Percentiles rank a stretch among this genome's conserved stretches.
Evolutionary conservation across 2,888 invertebrate genomes (phyloP).

Genomic region (Leptopterna dolabrata): DNA sequence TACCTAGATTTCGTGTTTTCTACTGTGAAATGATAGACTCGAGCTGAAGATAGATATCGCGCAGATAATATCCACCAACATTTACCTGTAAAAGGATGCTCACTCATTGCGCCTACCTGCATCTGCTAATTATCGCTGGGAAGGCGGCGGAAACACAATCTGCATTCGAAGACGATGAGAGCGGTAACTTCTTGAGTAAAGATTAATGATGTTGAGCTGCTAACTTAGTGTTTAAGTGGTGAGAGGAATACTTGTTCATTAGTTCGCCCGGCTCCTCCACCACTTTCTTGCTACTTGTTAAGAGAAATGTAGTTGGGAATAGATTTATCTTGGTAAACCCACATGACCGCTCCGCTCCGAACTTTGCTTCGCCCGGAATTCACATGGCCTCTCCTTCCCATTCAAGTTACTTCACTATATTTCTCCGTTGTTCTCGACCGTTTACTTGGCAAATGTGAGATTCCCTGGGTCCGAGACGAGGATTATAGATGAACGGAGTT

Average conservation of each 20-base stretch:
- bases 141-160: constrained; percentile 26
- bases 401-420: not conserved
- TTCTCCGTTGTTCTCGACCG: not conserved
- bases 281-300: constrained; percentile 38
- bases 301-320: constrained; percentile 48
- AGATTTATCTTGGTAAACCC: constrained; percentile 51
- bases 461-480: not conserved
- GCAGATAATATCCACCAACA: too few relatives aligned
- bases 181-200: constrained; percentile 44
- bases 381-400: not conserved
- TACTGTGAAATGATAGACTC: too few relatives aligned
- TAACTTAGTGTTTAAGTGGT: constrained; percentile 48
- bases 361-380: constrained; percentile 22
- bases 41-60: too few relatives aligned
- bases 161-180: constrained; percentile 45
- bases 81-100: too few relatives aligned
- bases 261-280: constrained; percentile 23
- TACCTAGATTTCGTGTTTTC: too few relatives aligned
- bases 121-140: not conserved
- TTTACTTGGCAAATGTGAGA: not conserved
- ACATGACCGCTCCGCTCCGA: constrained; percentile 12
- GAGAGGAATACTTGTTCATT: constrained; percentile 50
- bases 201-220: constrained; percentile 47
- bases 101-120: not conserved
- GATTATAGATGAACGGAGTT: not conserved